These are phyloP conservation scores for Myiopsitta monachus DNA, from an alignment of 2,113 vertebrate genomes.

Conservation along the genomic window DNA sequence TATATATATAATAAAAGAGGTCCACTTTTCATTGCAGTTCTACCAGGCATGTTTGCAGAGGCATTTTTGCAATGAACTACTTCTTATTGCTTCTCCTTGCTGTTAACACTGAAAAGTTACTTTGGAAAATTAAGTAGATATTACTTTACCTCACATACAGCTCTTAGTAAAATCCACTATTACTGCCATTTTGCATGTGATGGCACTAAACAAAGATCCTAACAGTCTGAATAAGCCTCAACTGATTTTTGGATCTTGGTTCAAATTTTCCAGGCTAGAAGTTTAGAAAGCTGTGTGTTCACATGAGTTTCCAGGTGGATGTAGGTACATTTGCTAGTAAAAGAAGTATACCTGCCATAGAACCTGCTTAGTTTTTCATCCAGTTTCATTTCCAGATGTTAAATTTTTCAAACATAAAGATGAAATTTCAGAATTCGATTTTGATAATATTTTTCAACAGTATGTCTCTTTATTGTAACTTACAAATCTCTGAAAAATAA, in stretches of 20 bases:
- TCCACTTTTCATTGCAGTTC: not conserved
- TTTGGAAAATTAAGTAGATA: not conserved
- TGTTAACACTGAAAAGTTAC: not conserved
- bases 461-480: not conserved
- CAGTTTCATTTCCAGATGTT: not conserved
- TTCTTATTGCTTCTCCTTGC: not conserved
- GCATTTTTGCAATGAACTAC: not conserved
- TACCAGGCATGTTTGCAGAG: not conserved
- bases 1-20: not conserved
- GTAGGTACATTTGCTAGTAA: not conserved
- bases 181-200: not conserved
- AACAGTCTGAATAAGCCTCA: not conserved
- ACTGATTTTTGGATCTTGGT: not conserved
- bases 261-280: not conserved
- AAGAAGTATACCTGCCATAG: not conserved
- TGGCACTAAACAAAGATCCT: not conserved
- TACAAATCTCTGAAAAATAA: not conserved
- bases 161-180: not conserved
- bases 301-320: not conserved
- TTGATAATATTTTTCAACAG: not conserved
- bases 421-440: not conserved
- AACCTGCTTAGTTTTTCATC: not conserved
- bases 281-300: not conserved
- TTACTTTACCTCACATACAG: not conserved
- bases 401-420: not conserved